Conservation (phyloP, 35 echinoderm and acorn worm genomes). For the Amphiura filiformis region DNA sequence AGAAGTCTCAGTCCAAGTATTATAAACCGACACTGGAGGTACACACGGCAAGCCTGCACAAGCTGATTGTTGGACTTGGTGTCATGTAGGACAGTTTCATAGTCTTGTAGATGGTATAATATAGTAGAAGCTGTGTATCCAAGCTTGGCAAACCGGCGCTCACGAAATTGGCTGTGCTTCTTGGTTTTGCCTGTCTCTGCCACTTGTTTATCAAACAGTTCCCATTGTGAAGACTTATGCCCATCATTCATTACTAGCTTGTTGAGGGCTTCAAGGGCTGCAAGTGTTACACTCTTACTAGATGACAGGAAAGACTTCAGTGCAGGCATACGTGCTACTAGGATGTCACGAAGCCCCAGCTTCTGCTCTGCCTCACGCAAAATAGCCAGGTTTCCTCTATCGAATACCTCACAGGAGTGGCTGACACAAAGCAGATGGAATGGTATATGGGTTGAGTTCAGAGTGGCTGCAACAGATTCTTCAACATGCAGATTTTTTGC, state of each 20-base stretch:
- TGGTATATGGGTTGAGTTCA: conserved; percentile 13
- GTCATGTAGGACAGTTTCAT: background rate
- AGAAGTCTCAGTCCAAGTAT: background rate
- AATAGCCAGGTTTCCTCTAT: background rate
- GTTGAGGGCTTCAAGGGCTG: too few species aligned
- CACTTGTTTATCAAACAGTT: too few species aligned
- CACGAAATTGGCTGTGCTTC: too few species aligned
- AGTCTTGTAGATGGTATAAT: conserved; percentile 6
- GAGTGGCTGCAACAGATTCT: conserved; percentile 21
- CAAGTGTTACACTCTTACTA: too few species aligned
- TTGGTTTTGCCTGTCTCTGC: too few species aligned
- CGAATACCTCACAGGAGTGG: background rate
- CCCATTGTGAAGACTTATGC: too few species aligned
- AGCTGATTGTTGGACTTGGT: conserved; percentile 16
- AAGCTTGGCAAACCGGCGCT: background rate
- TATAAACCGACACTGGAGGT: background rate
- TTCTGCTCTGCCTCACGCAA: too few species aligned
- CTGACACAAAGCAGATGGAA: background rate
- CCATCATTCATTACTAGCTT: too few species aligned
- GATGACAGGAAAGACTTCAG: too few species aligned
- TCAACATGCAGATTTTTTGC: conserved; percentile 32
- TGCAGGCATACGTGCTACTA: too few species aligned
- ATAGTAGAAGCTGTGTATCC: background rate
- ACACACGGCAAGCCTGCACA: background rate
- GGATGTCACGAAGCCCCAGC: too few species aligned